phyloP scores from a whole-genome alignment of 2,797 vertebrate species.

The Acipenser ruthenus region DNA sequence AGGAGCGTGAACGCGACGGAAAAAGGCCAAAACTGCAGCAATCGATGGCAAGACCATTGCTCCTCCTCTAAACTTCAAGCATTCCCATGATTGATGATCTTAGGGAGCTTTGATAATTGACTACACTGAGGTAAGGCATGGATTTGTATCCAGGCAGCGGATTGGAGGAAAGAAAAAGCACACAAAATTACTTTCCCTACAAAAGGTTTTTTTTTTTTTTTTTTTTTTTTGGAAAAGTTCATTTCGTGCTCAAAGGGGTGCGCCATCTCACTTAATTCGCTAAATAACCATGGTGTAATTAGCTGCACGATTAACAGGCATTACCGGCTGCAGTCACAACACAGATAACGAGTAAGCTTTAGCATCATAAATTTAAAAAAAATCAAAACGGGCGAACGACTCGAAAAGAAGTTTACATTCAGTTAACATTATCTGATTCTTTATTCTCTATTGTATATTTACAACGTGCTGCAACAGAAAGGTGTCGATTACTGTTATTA shows the following conservation, averaged over 20 bases:
- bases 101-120: conserved; percentile 80
- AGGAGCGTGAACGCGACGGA: conserved; percentile 57
- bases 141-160: conserved; percentile 61
- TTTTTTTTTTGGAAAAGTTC: conserved; percentile 66
- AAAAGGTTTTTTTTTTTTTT: conserved; percentile 33
- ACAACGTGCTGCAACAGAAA: too few species aligned
- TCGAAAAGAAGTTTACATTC: too few species aligned
- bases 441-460: too few species aligned
- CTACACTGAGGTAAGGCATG: conserved; percentile 74
- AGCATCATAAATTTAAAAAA: conserved; percentile 28
- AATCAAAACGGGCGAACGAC: conserved; percentile 18
- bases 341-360: conserved; percentile 43
- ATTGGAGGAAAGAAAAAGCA: conserved; percentile 66
- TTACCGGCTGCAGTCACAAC: conserved; percentile 47
- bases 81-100: conserved; percentile 88
- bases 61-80: conserved; percentile 90
- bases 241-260: conserved; percentile 52
- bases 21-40: conserved; percentile 58
- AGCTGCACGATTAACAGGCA: conserved; percentile 57
- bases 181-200: conserved; percentile 59
- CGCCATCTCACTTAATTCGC: conserved; percentile 54
- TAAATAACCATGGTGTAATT: conserved; percentile 59
- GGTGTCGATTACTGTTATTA: too few species aligned
- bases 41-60: conserved; percentile 79
- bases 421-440: too few species aligned